Conservation (phyloP, 1,140 invertebrate genomes). For the silkworm (Bombyx mori) region ASM3026992v2 NC_085107.1:4742001-4742500, state of each 20-base stretch:
- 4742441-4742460: constrained; percentile 44
- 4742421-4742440: constrained; percentile 36
- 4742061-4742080: neutral
- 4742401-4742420: constrained; percentile 1
- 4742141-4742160: constrained; percentile 1
- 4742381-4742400: constrained; percentile 8
- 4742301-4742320: neutral
- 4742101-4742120: constrained; percentile 1
- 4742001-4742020: neutral
- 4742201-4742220: too few species aligned
- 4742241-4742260: too few species aligned
- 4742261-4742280: too few species aligned
- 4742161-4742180: too few species aligned
- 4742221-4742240: too few species aligned
- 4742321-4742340: constrained; percentile 8
- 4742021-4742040: neutral
- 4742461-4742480: constrained; percentile 43
- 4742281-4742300: too few species aligned
- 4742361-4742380: constrained; percentile 11
- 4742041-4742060: neutral
- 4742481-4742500: neutral
- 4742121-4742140: neutral
- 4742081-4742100: neutral
- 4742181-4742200: too few species aligned
- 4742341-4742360: neutral